Evolutionary conservation across 2,113 vertebrate species (phyloP).

Genomic region (Nycticorax nycticorax): DNA sequence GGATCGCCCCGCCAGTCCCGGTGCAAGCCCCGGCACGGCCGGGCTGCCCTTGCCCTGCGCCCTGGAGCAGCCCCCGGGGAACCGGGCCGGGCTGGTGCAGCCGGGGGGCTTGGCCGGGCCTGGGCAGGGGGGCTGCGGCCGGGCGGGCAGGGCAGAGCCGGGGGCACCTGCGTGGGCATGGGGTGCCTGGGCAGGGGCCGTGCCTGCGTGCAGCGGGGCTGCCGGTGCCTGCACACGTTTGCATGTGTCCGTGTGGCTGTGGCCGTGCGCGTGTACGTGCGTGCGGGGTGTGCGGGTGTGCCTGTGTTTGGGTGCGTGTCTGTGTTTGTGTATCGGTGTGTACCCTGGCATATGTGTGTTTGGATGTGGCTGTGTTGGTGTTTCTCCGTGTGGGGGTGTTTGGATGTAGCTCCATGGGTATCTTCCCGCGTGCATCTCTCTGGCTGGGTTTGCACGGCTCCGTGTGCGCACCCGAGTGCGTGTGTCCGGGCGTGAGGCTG

Average conservation of each 20-base stretch:
- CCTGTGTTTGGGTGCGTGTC: conserved; percentile 59
- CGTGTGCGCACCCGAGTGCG: neutral
- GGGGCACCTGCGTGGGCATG: neutral
- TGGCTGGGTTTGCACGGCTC: neutral
- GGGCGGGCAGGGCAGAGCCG: neutral
- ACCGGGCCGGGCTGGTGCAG: neutral
- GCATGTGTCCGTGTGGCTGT: neutral
- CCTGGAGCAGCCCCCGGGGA: neutral
- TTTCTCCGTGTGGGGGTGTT: conserved; percentile 35
- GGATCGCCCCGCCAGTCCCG: neutral
- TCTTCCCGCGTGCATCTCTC: neutral
- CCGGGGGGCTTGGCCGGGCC: neutral
- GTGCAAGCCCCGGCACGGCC: neutral
- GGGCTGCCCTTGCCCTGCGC: neutral
- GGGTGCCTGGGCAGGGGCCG: neutral
- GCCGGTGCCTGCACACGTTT: neutral
- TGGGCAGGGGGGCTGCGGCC: neutral
- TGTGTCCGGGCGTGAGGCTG: neutral
- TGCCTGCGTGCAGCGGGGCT: neutral
- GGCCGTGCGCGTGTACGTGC: neutral
- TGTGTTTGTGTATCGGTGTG: conserved; percentile 32
- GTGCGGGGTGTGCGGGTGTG: neutral
- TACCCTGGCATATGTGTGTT: conserved; percentile 50
- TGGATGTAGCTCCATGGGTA: conserved; percentile 16
- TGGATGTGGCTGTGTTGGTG: conserved; percentile 35